Evolutionary conservation across 2,113 vertebrate genomes (phyloP).

Genomic region (Trogon melanurus): DNA sequence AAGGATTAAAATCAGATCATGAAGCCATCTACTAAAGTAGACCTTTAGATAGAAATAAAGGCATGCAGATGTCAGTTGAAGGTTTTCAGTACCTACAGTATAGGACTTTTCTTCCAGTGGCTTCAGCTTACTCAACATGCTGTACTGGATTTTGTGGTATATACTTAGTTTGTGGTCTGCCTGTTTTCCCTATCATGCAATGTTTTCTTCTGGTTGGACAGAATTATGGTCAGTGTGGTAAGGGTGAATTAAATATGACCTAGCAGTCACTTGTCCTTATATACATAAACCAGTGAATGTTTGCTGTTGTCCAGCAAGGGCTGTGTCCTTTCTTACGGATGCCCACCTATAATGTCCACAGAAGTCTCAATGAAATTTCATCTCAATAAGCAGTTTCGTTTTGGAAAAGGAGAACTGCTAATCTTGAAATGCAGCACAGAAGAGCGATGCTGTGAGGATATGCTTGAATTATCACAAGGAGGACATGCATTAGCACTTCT

Average conservation of each 20-base stretch:
- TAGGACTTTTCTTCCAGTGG: constrained; percentile 8
- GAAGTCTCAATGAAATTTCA: constrained; percentile 26
- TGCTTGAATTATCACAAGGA: background rate
- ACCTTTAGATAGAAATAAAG: constrained; percentile 34
- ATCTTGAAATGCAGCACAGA: background rate
- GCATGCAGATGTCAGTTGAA: background rate
- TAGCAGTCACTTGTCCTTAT: constrained; percentile 33
- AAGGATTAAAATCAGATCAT: constrained; percentile 64
- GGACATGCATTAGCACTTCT: background rate
- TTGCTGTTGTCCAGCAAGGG: background rate
- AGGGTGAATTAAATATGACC: constrained; percentile 31
- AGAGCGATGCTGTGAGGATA: background rate
- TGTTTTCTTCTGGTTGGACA: constrained; percentile 35
- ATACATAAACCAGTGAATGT: background rate
- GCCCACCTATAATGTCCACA: background rate
- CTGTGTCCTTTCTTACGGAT: background rate
- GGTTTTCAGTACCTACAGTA: background rate
- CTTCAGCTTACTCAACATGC: constrained; percentile 57
- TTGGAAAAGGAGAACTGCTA: background rate
- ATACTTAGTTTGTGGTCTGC: constrained; percentile 22
- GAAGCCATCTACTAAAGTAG: constrained; percentile 65
- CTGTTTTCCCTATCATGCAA: constrained; percentile 33
- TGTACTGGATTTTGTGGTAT: background rate
- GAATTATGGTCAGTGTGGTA: constrained; percentile 41
- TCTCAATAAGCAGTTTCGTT: constrained; percentile 13